Evolutionary conservation across 1,140 invertebrate species (phyloP), one percentile per base, ranked within the genome.

Genomic region (Dendroctonus ponderosae): DNA sequence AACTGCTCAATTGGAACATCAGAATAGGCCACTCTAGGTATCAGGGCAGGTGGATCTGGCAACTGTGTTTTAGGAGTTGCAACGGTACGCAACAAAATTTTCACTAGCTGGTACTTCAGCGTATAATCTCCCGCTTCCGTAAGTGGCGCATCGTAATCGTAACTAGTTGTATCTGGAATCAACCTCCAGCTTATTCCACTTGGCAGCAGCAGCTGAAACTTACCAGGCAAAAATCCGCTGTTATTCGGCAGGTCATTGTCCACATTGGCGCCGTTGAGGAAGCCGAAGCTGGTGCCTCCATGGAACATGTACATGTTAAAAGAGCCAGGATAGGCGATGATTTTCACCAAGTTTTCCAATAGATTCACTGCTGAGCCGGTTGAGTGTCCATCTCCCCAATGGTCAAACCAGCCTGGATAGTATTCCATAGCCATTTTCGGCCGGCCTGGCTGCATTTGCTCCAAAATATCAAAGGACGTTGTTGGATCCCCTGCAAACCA

Each of bases 221-320:
- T 61, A 69, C 71, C 69, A 0, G 83, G 75, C 54, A 78, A 73
- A 64, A 81, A 84, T 40, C 62, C 70, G 53, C 66, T 68, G 39
- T 71, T 71, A 48, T 71, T 26, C 26, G 5, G 38, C n/a, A n/a
- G 63, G 26, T 26, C 26, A 26, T 74, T 69, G 14, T 67, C 59
- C 8, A 70, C 44, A 70, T 87, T 87, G 6, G 85, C 84, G 39
- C 88, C 88, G 68, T 85, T 83, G 74, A 85, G 83, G 72, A 88
- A 90, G 4, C 86, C 88, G 75, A 86, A 90, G 75, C 83, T 89
- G 0, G 87, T 89, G 9, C 88, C 88, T 5, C 88, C 88, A 73
- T 86, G 85, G 69, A 89, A 87, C 87, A 90, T 89, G 77, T 88
- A 89, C 65, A 88, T 82, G 75, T 87, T 89, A 43, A 90, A 81